These are phyloP conservation scores for Bellardia bayeri DNA, from an alignment of 2,888 invertebrate genomes.

Conservation along the genomic window DNA sequence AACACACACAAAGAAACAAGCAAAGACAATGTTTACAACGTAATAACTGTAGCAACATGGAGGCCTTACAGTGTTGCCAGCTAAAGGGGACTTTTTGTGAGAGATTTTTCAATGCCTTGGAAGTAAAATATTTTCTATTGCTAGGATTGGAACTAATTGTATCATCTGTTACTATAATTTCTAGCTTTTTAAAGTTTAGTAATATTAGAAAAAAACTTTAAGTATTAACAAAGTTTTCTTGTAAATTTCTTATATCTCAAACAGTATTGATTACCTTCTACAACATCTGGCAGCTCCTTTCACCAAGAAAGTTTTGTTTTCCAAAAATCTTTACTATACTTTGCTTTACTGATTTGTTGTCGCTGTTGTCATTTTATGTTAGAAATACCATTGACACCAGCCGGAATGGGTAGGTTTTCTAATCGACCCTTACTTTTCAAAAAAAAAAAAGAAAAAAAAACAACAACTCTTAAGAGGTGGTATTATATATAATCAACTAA, in stretches of 20 bases:
- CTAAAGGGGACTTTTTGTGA: background rate
- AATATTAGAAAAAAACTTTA: too few species aligned
- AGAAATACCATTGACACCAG: background rate
- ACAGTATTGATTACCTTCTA: too few species aligned
- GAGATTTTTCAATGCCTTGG: background rate
- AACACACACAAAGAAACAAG: background rate
- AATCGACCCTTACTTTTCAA: slow-evolving; percentile 17
- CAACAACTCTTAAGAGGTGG: slow-evolving; percentile 9
- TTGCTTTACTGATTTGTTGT: background rate
- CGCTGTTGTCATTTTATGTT: slow-evolving; percentile 3
- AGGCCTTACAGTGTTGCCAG: background rate
- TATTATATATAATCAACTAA: slow-evolving; percentile 58
- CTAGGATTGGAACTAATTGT: too few species aligned
- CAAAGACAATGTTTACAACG: background rate
- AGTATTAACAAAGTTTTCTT: too few species aligned
- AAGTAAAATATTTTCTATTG: too few species aligned
- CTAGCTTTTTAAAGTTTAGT: too few species aligned
- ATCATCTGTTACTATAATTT: too few species aligned
- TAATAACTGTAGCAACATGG: background rate
- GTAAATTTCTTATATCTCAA: too few species aligned
- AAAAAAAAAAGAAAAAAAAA: background rate
- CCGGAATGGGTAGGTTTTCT: slow-evolving; percentile 2
- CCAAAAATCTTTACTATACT: background rate
- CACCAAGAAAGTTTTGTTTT: background rate
- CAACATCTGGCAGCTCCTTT: background rate